phyloP scores from a whole-genome alignment of 2,888 invertebrate genomes.

The Leptopilina myrica region DNA sequence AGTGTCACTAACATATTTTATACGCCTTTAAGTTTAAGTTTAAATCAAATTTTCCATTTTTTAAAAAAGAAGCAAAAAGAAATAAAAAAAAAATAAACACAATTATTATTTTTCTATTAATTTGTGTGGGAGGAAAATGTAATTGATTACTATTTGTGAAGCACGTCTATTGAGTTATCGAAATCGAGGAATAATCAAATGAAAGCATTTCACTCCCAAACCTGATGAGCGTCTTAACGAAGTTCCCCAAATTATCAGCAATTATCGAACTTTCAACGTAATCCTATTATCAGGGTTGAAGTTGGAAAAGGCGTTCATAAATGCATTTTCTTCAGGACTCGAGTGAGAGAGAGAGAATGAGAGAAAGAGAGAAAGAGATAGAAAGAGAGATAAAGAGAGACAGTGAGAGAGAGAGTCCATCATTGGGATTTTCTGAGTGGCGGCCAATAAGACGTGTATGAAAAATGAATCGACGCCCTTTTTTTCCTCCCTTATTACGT shows the following conservation, averaged over 20 bases:
- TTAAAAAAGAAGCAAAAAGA: too few species aligned
- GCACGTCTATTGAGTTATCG: constrained; percentile 70
- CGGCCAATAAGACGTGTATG: constrained; percentile 29
- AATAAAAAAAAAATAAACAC: too few species aligned
- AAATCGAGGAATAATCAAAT: constrained; percentile 76
- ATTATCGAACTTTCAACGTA: constrained; percentile 75
- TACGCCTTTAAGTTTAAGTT: too few species aligned
- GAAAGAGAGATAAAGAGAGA: too few species aligned
- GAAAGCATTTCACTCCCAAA: constrained; percentile 72
- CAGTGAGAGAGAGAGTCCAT: background rate
- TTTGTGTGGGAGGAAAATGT: constrained; percentile 29
- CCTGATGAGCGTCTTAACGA: constrained; percentile 76
- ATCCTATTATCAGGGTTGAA: constrained; percentile 71
- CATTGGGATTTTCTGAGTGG: constrained; percentile 29
- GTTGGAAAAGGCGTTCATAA: constrained; percentile 73
- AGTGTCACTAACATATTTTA: too few species aligned
- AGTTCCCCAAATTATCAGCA: constrained; percentile 76
- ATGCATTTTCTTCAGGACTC: constrained; percentile 66
- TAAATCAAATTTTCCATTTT: too few species aligned
- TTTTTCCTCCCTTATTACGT: too few species aligned
- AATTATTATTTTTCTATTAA: too few species aligned
- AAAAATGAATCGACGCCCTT: too few species aligned
- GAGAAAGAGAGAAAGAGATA: background rate
- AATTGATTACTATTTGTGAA: constrained; percentile 56
- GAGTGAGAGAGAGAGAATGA: background rate